A percentile compares a stretch with the other conserved stretches of the same genome.
phyloP scores from a whole-genome alignment of 2,888 invertebrate genomes.

The Stegophylla sp. region DNA sequence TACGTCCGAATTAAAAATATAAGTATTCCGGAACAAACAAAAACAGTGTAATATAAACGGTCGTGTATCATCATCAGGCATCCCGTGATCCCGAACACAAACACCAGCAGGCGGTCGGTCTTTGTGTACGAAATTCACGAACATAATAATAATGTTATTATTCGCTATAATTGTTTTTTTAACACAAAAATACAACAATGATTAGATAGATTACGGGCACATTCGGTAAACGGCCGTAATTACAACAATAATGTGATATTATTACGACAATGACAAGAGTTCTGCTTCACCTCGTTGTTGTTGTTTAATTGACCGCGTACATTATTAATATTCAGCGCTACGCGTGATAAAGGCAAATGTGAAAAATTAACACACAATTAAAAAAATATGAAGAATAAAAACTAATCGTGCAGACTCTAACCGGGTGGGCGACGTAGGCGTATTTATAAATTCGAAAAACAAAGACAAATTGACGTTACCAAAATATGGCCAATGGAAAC shows the following conservation, averaged over 20 bases:
- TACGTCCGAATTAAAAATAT: background rate
- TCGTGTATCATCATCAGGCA: background rate
- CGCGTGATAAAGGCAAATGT: background rate
- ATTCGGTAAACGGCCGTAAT: background rate
- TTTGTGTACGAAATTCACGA: background rate
- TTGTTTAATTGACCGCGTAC: constrained; percentile 30
- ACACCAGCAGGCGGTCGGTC: background rate
- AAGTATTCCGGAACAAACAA: background rate
- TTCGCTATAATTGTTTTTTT: no score
- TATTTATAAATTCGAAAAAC: background rate
- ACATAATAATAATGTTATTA: no score
- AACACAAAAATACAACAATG: background rate
- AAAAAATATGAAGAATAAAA: no score
- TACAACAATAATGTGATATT: background rate
- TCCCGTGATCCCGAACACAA: background rate
- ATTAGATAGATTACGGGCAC: no score
- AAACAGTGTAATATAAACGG: background rate
- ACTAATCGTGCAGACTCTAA: no score
- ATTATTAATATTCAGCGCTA: constrained; percentile 15
- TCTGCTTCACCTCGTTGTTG: no score
- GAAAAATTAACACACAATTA: background rate
- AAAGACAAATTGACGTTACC: background rate
- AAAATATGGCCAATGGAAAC: background rate
- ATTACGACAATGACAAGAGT: no score
- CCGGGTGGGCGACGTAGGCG: background rate